A percentile compares a stretch with the other conserved stretches of the same genome.
phyloP scores from a whole-genome alignment of 2,888 invertebrate genomes.

The Cheilosia grossa region DNA sequence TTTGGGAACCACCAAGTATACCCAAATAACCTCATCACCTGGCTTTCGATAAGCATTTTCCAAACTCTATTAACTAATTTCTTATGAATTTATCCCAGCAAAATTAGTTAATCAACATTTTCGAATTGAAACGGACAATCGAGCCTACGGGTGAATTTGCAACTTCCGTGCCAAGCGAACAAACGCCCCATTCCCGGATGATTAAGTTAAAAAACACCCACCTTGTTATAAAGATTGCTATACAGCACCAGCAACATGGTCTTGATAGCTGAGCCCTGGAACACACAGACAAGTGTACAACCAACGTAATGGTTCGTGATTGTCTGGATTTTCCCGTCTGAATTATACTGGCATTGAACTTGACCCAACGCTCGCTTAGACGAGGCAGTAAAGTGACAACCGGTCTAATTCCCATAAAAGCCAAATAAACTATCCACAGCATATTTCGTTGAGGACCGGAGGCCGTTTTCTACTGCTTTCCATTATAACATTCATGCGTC shows the following conservation, averaged over 20 bases:
- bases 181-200: background rate
- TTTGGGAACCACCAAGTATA: no score
- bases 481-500: background rate
- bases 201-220: background rate
- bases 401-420: background rate
- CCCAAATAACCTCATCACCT: no score
- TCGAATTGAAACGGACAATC: background rate
- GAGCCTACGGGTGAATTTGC: background rate
- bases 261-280: background rate
- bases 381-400: slow-evolving; percentile 13
- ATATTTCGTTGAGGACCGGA: background rate
- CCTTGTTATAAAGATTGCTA: no score
- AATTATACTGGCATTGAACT: slow-evolving; percentile 51
- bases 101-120: background rate
- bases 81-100: background rate
- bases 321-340: background rate
- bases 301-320: background rate
- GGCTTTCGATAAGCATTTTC: background rate
- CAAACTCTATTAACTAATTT: background rate
- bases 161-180: background rate
- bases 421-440: background rate
- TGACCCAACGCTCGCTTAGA: slow-evolving; percentile 44
- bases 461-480: background rate
- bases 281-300: background rate
- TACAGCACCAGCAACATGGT: background rate